Evolutionary conservation across 37 sponge, comb jelly and placozoan species (phyloP), one percentile per base, ranked within the genome.

Genomic region (Axinella damicornis): DNA sequence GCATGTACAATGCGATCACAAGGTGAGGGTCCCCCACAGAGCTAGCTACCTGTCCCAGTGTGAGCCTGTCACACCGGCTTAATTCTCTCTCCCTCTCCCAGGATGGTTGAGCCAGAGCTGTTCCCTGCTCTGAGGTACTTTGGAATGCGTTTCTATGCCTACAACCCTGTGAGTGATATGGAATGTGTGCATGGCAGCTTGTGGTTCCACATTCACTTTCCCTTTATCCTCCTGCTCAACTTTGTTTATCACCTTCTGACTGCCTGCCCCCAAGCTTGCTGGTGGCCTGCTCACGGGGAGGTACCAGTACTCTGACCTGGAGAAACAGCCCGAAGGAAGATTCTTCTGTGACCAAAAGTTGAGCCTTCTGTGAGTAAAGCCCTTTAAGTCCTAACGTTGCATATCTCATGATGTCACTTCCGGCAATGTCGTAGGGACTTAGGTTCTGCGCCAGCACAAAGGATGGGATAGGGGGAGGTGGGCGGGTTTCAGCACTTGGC

Each of bases 1-100:
- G 95, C 21, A 98, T 98, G 98, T 98, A 98, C 85, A 98, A 98
- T 63, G 83, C 91, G 36, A 69, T 98, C 4, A 95, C 95, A 9
- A 91, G 97, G 95, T 94, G 30, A 28, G 76, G 60, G 38, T 0
- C 16, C 31, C 27, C 20, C 27, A 16, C 24, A 41, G 28, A 32
- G 28, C 20, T 30, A 24, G 34, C 55, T 22, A 27, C 31, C 15
- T 31, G 9, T 14, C 6, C 57, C 22, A 33, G 9, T 30, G 53
- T 21, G 9, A n/a, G n/a, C n/a, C n/a, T n/a, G n/a, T n/a, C n/a
- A 46, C 2, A 2, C 14, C 36, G 67, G 1, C 34, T 31, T 68
- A n/a, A 5, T n/a, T 9, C 21, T 5, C 18, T 5, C 34, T 15
- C 22, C 37, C 61, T 2, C 20, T 61, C 39, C 13, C 64, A 92